Conservation (phyloP, 2,113 vertebrate genomes). For the Cebidichthys violaceus region DNA sequence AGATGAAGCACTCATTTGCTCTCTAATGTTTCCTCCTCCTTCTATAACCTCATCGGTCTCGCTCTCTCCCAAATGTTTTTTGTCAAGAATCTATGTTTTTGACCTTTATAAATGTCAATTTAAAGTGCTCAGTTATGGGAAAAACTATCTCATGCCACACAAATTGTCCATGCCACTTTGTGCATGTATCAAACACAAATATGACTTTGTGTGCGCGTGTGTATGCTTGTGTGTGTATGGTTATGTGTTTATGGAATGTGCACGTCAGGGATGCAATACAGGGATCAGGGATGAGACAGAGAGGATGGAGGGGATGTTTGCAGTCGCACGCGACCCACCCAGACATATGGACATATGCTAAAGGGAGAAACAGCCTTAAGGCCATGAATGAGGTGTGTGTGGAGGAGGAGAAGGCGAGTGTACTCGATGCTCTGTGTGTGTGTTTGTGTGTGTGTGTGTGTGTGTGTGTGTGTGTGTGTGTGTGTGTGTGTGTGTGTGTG, state of each 20-base stretch:
- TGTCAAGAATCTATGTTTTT: conserved; percentile 13
- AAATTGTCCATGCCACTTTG: conserved; percentile 5
- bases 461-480: conserved; percentile 44
- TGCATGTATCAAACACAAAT: background rate
- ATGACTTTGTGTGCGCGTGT: background rate
- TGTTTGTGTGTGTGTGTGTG: conserved; percentile 10
- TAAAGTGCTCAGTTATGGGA: background rate
- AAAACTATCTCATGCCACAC: background rate
- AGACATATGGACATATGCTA: conserved; percentile 71
- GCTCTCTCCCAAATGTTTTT: conserved; percentile 13
- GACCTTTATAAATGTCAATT: conserved; percentile 13
- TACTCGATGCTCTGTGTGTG: conserved; percentile 30
- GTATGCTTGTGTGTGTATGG: background rate
- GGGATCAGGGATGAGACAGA: conserved; percentile 60
- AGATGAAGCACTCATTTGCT: conserved; percentile 60
- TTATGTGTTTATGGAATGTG: conserved; percentile 22
- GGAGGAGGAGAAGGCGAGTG: conserved; percentile 11
- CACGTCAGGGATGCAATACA: conserved; percentile 28
- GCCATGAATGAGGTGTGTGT: conserved; percentile 57
- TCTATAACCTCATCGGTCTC: conserved; percentile 35
- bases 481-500: conserved; percentile 8
- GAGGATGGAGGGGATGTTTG: conserved; percentile 56
- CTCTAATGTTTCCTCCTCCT: conserved; percentile 56
- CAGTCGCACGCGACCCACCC: conserved; percentile 58
- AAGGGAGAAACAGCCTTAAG: conserved; percentile 54